Conservation (phyloP, 2,113 vertebrate genomes). For the Hucho hucho region DNA sequence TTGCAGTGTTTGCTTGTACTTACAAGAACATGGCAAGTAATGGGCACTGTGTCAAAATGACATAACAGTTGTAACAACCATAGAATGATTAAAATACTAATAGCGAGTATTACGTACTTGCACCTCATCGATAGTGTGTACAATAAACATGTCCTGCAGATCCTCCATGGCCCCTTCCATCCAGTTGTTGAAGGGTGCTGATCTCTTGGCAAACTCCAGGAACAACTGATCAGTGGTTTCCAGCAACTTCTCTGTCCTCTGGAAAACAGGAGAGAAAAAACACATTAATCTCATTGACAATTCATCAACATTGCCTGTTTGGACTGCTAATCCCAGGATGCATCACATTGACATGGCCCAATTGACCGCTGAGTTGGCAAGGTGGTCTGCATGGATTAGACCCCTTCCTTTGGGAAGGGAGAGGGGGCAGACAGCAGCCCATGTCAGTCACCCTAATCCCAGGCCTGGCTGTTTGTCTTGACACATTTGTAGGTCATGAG, state of each 20-base stretch:
- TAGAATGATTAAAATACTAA: conserved; percentile 38
- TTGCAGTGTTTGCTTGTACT: no score
- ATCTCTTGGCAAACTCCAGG: conserved; percentile 79
- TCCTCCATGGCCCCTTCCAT: conserved; percentile 82
- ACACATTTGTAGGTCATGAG: conserved; percentile 60
- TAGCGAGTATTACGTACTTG: conserved; percentile 76
- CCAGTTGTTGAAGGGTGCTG: conserved; percentile 81
- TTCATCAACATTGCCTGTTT: conserved; percentile 58
- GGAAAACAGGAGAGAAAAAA: conserved; percentile 69
- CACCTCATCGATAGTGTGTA: conserved; percentile 93
- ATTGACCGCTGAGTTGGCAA: conserved; percentile 66
- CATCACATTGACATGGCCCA: conserved; percentile 35
- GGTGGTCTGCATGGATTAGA: conserved; percentile 32
- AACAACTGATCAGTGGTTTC: conserved; percentile 82
- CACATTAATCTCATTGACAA: conserved; percentile 49
- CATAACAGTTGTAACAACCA: no score
- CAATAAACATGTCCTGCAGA: conserved; percentile 83
- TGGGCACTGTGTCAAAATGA: no score
- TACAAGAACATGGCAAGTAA: conserved; percentile 34
- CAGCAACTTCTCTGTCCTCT: conserved; percentile 79
- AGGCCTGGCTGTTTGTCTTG: conserved; percentile 51
- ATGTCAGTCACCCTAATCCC: conserved; percentile 67
- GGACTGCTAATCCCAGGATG: conserved; percentile 44
- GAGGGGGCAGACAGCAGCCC: conserved; percentile 42
- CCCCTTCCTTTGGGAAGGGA: conserved; percentile 22